Base-by-base conservation (phyloP, 2,888 invertebrate species). In the Agriotes lineatus region DNA sequence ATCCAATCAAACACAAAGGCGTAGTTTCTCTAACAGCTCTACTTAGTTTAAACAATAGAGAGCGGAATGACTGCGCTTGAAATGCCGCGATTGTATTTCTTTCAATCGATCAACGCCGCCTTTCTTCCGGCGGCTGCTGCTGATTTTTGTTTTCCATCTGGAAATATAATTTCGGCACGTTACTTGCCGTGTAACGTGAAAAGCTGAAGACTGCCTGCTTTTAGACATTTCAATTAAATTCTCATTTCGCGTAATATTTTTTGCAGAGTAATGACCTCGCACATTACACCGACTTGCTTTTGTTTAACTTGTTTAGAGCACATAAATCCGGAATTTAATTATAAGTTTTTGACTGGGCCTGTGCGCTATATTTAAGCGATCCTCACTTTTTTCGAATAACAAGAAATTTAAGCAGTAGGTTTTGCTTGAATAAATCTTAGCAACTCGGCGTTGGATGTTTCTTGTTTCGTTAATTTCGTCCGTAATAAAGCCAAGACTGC, bases 1-100 rank as follows among this genome's bases (percentile, higher is more conserved):
- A 71, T 74, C 73, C 73, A 72, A 74, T 74, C 73, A 69, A 65
- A 73, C 60, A 63, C 60, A 70, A 73, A 71, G 65, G 68, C 67
- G 48, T 67, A 52, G 58, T 65, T 61, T 61, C 61, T 37, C 37
- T 50, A 61, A 61, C 61, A 39, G 52, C 50, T 61, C 39, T 37
- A 52, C 50, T 61, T 52, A 52, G 61, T 61, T 61, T 61, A 61
- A 60, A 61, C 61, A 61, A 50, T 61, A 52, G 61, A 37, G 52
- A 39, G 37, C 39, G 12, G 35, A 60, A 48, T 12, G 45, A 20
- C 45, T 60, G 59, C 25, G 35, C 35, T 16, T 33, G 10, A 60
- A 60, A 33, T 48, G 45, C 48, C 48, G 14, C 42, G 14, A 25
- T 60, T 60, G 18, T 60, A 60, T 60, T 60, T 30, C 22, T 60